Evolutionary conservation across 2,888 invertebrate genomes (phyloP).

Genomic region (Philonicus albiceps): DNA sequence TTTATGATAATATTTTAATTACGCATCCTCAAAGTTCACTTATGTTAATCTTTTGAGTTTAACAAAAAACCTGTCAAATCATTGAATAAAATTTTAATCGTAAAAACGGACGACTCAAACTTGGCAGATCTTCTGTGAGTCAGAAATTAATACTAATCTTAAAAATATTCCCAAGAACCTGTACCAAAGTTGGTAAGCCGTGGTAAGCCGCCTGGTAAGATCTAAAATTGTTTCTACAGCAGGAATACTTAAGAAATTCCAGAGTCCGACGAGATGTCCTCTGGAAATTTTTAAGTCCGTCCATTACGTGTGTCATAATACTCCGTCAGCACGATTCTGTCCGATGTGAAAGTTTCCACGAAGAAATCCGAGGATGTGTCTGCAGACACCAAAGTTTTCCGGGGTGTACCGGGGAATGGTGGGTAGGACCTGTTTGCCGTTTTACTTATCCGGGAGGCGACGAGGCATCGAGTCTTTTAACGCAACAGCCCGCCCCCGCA

Average conservation of each 20-base stretch:
- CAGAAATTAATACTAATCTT: neutral
- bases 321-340: neutral
- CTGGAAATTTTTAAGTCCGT: constrained; percentile 6
- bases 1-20: neutral
- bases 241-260: neutral
- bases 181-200: neutral
- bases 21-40: neutral
- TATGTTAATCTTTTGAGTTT: neutral
- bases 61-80: neutral
- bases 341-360: neutral
- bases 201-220: neutral
- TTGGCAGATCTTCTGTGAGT: neutral
- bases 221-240: neutral
- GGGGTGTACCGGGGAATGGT: neutral
- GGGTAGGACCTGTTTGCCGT: constrained; percentile 7
- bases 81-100: neutral
- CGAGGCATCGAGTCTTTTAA: constrained; percentile 4
- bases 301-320: constrained; percentile 16
- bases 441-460: constrained; percentile 3
- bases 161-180: neutral
- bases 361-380: constrained; percentile 6
- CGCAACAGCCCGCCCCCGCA: constrained; percentile 13
- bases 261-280: neutral
- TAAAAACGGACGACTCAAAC: neutral
- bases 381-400: neutral